These are phyloP conservation scores for Serilophus lunatus DNA, from an alignment of 2,113 vertebrate species.

Conservation along the genomic window DNA sequence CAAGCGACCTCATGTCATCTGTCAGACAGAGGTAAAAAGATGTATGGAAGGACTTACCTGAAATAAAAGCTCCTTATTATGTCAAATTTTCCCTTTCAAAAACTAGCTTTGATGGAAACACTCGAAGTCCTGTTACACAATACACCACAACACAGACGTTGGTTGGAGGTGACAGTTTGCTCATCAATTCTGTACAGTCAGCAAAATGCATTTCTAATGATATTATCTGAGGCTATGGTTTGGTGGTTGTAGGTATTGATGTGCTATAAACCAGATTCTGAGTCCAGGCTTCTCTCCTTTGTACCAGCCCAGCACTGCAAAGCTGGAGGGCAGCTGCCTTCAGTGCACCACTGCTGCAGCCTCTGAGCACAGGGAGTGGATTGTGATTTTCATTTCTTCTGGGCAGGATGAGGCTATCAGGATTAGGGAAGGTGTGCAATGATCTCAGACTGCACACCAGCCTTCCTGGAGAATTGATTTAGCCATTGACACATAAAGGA, in stretches of 20 bases:
- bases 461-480: background rate
- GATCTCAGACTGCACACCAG: background rate
- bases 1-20: background rate
- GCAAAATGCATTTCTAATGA: background rate
- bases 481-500: background rate
- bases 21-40: background rate
- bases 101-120: background rate
- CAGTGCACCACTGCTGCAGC: background rate
- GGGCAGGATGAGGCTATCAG: background rate
- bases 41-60: background rate
- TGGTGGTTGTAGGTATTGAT: background rate
- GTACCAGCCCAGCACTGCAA: background rate
- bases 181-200: background rate
- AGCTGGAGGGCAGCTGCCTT: background rate
- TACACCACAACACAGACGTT: fast-evolving
- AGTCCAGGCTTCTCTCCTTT: background rate
- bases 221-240: background rate
- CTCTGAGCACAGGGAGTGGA: no score
- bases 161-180: background rate
- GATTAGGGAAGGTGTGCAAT: fast-evolving
- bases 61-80: background rate
- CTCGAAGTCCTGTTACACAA: background rate
- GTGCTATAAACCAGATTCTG: background rate
- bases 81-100: background rate
- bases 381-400: background rate